Evolutionary conservation across 2,113 vertebrate genomes (phyloP).

Genomic region (Lipotes vexillifer): DNA sequence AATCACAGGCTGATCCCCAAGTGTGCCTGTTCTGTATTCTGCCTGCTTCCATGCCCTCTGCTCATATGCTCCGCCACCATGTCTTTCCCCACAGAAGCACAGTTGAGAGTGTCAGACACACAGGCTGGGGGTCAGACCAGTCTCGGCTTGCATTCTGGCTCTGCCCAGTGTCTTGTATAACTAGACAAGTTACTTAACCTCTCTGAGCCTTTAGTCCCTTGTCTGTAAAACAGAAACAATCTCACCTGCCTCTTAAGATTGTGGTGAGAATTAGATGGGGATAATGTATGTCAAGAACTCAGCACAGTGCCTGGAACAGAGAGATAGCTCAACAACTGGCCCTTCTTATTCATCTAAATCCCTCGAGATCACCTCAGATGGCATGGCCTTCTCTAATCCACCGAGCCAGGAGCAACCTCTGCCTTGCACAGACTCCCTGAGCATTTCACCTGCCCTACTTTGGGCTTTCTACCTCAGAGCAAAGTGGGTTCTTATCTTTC

Average conservation of each 20-base stretch:
- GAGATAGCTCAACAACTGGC: not conserved
- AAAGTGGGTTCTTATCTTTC: not conserved
- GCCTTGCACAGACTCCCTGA: not conserved
- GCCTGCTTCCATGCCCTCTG: not conserved
- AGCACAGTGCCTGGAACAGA: not conserved
- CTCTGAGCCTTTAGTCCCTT: conserved; percentile 18
- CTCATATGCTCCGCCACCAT: not conserved
- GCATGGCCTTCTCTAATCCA: not conserved
- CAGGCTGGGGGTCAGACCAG: not conserved
- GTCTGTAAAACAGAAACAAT: conserved; percentile 6
- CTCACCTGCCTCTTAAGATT: not conserved
- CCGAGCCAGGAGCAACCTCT: not conserved
- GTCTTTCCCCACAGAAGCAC: not conserved
- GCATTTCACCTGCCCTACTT: not conserved
- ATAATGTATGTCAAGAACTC: not conserved
- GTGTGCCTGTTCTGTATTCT: not conserved
- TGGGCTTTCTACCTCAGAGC: not conserved
- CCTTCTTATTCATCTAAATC: not conserved
- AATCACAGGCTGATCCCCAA: not conserved
- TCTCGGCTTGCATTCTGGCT: not conserved
- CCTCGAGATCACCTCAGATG: not conserved
- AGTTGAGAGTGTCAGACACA: not conserved
- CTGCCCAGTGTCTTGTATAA: not conserved
- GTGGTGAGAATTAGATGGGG: not conserved
- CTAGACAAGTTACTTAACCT: conserved; percentile 5